A percentile compares a stretch with the other conserved stretches of the same genome.
Evolutionary conservation across 2,113 vertebrate species (phyloP).

Genomic region (Equus przewalskii): DNA sequence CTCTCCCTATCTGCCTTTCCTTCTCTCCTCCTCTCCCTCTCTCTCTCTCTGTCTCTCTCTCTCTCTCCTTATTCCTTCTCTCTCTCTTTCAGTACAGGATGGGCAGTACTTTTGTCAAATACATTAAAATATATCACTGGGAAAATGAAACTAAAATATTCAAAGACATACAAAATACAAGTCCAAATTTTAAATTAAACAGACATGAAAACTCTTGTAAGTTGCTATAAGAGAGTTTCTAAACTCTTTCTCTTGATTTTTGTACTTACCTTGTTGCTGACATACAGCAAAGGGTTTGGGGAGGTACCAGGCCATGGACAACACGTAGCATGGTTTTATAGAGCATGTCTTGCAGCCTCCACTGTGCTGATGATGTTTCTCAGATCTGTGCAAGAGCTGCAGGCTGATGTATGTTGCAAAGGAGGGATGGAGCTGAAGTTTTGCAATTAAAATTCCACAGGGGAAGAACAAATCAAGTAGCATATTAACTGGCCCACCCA

Average conservation of each 20-base stretch:
- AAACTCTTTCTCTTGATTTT: not conserved
- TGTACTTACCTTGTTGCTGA: not conserved
- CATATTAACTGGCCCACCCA: not conserved
- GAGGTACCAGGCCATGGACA: not conserved
- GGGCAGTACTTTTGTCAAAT: not conserved
- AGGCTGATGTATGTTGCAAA: too few species aligned
- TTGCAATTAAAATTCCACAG: not conserved
- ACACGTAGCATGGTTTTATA: fast-evolving
- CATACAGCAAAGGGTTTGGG: not conserved
- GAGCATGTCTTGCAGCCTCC: not conserved
- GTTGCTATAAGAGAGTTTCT: not conserved
- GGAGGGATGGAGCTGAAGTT: not conserved
- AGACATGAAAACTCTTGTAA: not conserved
- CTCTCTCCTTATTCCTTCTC: not conserved
- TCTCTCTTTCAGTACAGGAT: not conserved
- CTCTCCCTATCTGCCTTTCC: too few species aligned
- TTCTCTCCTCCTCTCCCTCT: too few species aligned
- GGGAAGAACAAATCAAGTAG: not conserved
- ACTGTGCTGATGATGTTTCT: not conserved
- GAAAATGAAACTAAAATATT: not conserved
- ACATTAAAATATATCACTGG: not conserved
- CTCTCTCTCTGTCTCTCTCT: not conserved
- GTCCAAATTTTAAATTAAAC: not conserved
- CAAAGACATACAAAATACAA: not conserved
- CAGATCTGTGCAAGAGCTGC: not conserved